Evolutionary conservation across 2,113 vertebrate genomes (phyloP), one percentile per base, ranked within the genome.

Genomic region (Pomatorhinus ruficollis): DNA sequence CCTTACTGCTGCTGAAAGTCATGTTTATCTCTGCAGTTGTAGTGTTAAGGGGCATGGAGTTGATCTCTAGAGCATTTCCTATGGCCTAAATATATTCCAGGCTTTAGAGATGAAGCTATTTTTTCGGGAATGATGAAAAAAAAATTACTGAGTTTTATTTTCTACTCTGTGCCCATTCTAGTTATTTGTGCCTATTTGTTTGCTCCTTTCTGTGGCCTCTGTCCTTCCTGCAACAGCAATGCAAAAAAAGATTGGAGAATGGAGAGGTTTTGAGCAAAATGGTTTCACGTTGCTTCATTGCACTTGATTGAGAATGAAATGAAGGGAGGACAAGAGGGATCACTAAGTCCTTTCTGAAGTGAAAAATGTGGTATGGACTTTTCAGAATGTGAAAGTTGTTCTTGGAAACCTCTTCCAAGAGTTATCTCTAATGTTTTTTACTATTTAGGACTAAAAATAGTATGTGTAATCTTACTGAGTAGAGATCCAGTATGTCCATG

Each of bases 261-360:
- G 22, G 42, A 92, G 56, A 37, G n/a, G 45, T 72, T 82, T 88
- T 70, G 78, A 74, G 66, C 25, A 28, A 87, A 87, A 54, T 80
- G 70, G 89, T 95, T 96, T 89, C 37, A 56, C 31, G 61, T 83
- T 94, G 61, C 68, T 91, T 97, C 22, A 15, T 75, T 95, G 76
- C 56, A 66, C 95, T 93, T 96, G 44, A 87, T 20, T 77, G 72
- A 89, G 80, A 85, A 80, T 71, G 85, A 75, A 95, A 87, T 88
- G 37, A 74, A 52, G 39, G 42, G 49, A 65, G 37, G 12, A 68
- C 24, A 21, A 80, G 31, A 70, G 47, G 39, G 37, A 91, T 65
- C 35, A 49, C 35, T 4, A 28, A 42, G 60, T 89, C 37, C 30
- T 22, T 87, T 92, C 40, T 81, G 69, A 90, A 66, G 56, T 68